phyloP scores from a whole-genome alignment of 2,797 vertebrate genomes.

The Sternotherus odoratus region DNA sequence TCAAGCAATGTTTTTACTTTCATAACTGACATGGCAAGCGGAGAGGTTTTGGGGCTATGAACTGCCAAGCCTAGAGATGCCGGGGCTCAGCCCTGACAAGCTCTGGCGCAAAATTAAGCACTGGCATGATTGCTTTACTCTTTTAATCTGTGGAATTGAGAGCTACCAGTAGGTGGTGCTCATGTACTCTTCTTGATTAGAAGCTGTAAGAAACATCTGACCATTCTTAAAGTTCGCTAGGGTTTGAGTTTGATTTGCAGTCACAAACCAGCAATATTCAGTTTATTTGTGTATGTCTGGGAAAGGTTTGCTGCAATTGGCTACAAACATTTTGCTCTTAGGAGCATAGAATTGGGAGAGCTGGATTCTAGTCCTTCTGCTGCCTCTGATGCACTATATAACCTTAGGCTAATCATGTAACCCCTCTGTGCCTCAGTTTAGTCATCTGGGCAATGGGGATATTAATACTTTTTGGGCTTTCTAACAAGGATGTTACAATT shows the following conservation, averaged over 20 bases:
- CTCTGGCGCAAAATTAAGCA: too few species aligned
- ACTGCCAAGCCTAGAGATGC: too few species aligned
- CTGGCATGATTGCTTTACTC: neutral
- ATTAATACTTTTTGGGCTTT: neutral
- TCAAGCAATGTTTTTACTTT: too few species aligned
- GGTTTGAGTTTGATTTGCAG: neutral
- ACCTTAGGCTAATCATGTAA: neutral
- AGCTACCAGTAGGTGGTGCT: constrained; percentile 71
- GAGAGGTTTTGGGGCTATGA: too few species aligned
- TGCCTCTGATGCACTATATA: neutral
- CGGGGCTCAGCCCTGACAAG: too few species aligned
- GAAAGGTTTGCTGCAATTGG: neutral
- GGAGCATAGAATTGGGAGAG: neutral
- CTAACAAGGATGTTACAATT: neutral
- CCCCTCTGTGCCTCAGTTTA: neutral
- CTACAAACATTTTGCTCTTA: neutral
- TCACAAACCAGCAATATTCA: accelerated
- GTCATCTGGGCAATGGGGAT: neutral
- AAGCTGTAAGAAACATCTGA: neutral
- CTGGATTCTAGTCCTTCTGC: neutral
- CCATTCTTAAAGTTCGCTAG: neutral
- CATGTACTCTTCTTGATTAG: constrained; percentile 18
- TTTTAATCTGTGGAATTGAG: neutral
- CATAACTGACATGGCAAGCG: too few species aligned
- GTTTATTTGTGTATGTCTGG: neutral